Evolutionary conservation across 92 coral and sea anemone species (phyloP).

Genomic region (Porites divaricata): DNA sequence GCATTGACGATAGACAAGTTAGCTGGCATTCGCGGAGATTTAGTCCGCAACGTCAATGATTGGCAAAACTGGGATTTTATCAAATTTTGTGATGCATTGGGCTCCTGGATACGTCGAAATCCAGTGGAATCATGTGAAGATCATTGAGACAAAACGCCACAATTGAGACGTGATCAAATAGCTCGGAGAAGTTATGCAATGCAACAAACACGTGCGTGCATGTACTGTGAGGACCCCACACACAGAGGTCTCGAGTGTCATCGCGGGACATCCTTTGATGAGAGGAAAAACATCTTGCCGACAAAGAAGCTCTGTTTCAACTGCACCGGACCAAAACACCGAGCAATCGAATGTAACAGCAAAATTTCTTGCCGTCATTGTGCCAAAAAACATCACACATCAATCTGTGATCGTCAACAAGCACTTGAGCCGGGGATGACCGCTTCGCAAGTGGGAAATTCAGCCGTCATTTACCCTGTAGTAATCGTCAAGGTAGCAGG

Average conservation of each 20-base stretch:
- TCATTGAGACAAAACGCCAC: conserved; percentile 15
- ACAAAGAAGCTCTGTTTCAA: conserved; percentile 67
- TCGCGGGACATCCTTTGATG: conserved; percentile 43
- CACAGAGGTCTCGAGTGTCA: conserved; percentile 31
- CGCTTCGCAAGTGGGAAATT: conserved; percentile 47
- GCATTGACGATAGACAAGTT: conserved; percentile 53
- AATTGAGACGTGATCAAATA: conserved; percentile 19
- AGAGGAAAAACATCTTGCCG: conserved; percentile 66
- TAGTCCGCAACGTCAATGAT: conserved; percentile 55
- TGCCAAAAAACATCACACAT: conserved; percentile 61
- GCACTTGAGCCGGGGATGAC: conserved; percentile 64
- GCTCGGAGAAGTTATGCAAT: conserved; percentile 35
- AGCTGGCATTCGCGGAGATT: conserved; percentile 54
- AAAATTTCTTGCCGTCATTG: conserved; percentile 59
- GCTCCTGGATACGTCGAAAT: conserved; percentile 49
- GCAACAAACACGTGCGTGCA: conserved; percentile 28
- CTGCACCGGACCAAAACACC: conserved; percentile 65
- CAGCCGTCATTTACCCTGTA: conserved; percentile 60
- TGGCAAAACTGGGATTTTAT: conserved; percentile 62
- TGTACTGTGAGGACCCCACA: conserved; percentile 31
- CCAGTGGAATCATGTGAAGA: conserved; percentile 34
- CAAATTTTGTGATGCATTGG: conserved; percentile 46
- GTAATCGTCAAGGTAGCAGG: conserved; percentile 51
- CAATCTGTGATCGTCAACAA: conserved; percentile 55
- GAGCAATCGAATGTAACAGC: conserved; percentile 63